Base-by-base conservation (phyloP, 2,888 invertebrate genomes). In the Dryococelus australis region DNA sequence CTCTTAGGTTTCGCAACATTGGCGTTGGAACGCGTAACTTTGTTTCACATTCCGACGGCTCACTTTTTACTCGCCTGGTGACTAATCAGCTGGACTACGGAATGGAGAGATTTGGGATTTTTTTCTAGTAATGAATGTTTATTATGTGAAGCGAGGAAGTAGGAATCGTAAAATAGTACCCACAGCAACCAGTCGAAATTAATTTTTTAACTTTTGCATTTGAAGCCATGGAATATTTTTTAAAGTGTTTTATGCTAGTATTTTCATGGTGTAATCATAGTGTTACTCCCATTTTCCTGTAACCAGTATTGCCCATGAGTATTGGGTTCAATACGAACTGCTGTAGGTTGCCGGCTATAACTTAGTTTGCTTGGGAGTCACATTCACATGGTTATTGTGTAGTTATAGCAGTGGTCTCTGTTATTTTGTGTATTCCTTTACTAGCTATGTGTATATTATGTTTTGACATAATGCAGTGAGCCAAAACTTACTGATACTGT, bases 151-250 rank as follows among this genome's bases (percentile, higher is more conserved):
- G 83, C 28, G 43, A 83, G 35, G 28, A 83, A 83, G 28, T 16
- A 83, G 43, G 43, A 28, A 83, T 83, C 16, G 35, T 83, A 83
- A 83, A 28, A 80, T 83, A 35, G 87, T 87, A 85, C 85, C 87
- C 87, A 87, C 87, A 85, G 27, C 87, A 87, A 87, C 85, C 87
- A 85, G 47, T 85, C 65, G n/a, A 65, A 10, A 24, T 47, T 13
- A 47, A 13, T 65, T 65, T 65, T 65, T 65, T 65, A 65, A 65
- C 65, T 24, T 24, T 65, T 65, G n/a, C n/a, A 65, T 8, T n/a
- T 65, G 20, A 65, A n/a, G 65, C 65, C n/a, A 65, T 24, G 65
- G n/a, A 65, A 65, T 65, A 65, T 65, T 65, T 65, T 65, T 65
- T 65, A 65, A 51, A 65, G 65, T 65, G 65, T 65, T 65, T 65